Evolutionary conservation across 2,797 vertebrate genomes (phyloP).

Genomic region (Chaetophractus vellerosus): DNA sequence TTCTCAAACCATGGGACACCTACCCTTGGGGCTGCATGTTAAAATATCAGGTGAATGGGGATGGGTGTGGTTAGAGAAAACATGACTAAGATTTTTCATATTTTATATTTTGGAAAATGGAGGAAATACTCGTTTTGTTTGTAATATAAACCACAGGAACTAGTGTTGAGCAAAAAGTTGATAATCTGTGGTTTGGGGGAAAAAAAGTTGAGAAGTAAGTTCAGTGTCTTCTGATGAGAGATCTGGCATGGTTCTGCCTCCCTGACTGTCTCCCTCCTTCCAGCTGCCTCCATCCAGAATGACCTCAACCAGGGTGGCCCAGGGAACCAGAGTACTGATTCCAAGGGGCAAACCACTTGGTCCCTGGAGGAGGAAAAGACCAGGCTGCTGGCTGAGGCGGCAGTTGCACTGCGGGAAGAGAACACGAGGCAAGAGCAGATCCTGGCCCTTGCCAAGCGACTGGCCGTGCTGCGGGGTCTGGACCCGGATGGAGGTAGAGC

Average conservation of each 20-base stretch:
- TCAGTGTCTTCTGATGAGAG: conserved; percentile 25
- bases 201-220: conserved; percentile 24
- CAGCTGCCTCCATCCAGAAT: conserved; percentile 89
- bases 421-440: conserved; percentile 93
- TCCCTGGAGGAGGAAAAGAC: conserved; percentile 94
- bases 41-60: background rate
- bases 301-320: conserved; percentile 92
- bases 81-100: background rate
- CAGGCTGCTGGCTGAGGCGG: conserved; percentile 94
- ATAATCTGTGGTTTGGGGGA: background rate
- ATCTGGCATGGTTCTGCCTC: background rate
- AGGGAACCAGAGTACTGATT: conserved; percentile 82
- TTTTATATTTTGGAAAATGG: conserved; percentile 60
- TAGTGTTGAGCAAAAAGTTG: conserved; percentile 37
- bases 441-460: conserved; percentile 93
- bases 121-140: conserved; percentile 55
- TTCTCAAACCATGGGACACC: background rate
- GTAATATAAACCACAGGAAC: background rate
- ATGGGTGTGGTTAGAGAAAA: background rate
- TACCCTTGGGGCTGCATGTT: background rate
- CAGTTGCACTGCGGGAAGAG: conserved; percentile 93
- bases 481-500: conserved; percentile 95
- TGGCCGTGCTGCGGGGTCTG: conserved; percentile 94
- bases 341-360: conserved; percentile 90
- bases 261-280: conserved; percentile 55